Evolutionary conservation across 2,888 invertebrate genomes (phyloP).

Genomic region (Cheilosia grossa): DNA sequence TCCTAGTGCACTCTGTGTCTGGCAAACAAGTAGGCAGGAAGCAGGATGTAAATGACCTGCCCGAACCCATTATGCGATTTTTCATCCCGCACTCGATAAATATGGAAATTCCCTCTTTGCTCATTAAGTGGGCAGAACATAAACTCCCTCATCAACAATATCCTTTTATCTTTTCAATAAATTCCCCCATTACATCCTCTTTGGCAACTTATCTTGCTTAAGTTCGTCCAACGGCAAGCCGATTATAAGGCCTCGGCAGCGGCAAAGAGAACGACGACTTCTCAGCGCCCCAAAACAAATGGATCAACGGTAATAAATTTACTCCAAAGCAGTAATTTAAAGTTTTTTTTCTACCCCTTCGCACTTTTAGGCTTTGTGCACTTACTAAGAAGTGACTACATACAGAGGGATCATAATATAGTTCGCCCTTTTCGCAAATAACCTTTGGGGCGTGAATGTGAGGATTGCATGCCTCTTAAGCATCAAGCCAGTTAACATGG

Average conservation of each 20-base stretch:
- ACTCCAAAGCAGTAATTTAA: slow-evolving; percentile 65
- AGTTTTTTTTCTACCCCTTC: slow-evolving; percentile 29
- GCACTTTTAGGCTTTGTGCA: slow-evolving; percentile 9
- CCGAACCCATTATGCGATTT: too few relatives aligned
- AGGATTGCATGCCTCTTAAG: slow-evolving; percentile 67
- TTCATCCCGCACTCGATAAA: slow-evolving; percentile 8
- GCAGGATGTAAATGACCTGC: not conserved
- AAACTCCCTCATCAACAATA: slow-evolving; percentile 29
- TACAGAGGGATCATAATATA: not conserved
- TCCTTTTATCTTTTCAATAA: slow-evolving; percentile 64
- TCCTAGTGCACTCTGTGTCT: too few relatives aligned
- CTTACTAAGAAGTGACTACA: slow-evolving; percentile 53
- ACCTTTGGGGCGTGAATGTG: slow-evolving; percentile 58
- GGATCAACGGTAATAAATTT: slow-evolving; percentile 62
- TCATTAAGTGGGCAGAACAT: slow-evolving; percentile 23
- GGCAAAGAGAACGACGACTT: slow-evolving; percentile 20
- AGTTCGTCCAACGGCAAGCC: slow-evolving; percentile 50
- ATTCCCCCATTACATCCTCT: slow-evolving; percentile 56
- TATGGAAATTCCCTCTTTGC: slow-evolving; percentile 3
- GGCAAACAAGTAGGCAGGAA: not conserved
- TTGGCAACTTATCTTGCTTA: slow-evolving; percentile 57
- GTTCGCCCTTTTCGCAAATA: slow-evolving; percentile 21
- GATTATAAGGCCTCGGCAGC: slow-evolving; percentile 39
- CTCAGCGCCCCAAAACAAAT: slow-evolving; percentile 39
- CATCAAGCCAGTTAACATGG: slow-evolving; percentile 67